Percentiles rank a stretch among this genome's conserved stretches.
Conservation (phyloP, 2,797 vertebrate species). For the Dendrocincla fuliginosa region DNA sequence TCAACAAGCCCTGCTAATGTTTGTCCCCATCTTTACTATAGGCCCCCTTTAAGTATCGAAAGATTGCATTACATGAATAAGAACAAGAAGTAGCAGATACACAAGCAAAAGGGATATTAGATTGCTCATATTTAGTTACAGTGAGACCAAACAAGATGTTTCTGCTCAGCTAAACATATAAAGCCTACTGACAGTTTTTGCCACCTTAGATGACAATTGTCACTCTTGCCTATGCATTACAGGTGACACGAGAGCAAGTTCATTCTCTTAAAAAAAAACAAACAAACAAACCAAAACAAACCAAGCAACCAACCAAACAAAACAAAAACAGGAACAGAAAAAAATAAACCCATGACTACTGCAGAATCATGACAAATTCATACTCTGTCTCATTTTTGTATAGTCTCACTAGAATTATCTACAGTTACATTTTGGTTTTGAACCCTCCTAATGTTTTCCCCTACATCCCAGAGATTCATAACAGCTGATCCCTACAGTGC, state of each 20-base stretch:
- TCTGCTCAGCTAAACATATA: background rate
- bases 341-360: background rate
- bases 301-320: background rate
- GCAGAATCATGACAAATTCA: background rate
- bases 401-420: background rate
- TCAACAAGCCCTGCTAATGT: background rate
- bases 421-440: background rate
- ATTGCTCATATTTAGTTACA: background rate
- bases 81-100: background rate
- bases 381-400: background rate
- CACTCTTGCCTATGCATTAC: background rate
- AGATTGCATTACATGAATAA: background rate
- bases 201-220: background rate
- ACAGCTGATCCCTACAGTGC: background rate
- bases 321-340: too few relatives aligned
- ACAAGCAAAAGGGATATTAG: background rate
- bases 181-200: background rate
- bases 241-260: background rate
- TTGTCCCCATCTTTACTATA: background rate
- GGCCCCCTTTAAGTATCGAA: background rate
- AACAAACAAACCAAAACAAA: background rate
- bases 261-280: background rate
- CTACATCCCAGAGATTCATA: background rate
- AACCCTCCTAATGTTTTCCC: background rate
- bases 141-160: background rate